Base-by-base conservation (phyloP, 1,140 invertebrate genomes). In the Halictus rubicundus region DNA sequence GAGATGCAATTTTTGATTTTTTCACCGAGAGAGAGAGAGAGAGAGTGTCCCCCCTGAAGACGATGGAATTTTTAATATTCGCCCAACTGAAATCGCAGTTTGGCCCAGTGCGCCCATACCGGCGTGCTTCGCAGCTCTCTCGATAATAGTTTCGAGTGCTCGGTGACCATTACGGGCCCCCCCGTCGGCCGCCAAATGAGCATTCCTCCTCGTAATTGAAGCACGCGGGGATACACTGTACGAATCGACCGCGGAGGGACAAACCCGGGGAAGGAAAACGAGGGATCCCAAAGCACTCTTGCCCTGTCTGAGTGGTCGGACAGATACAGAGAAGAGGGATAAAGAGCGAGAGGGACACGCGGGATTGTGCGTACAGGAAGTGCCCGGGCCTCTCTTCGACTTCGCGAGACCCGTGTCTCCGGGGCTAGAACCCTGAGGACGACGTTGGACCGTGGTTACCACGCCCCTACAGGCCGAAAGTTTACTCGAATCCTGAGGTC, bases 171-270 rank as follows among this genome's bases (percentile, higher is more conserved):
- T 88, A 88, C 66, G 69, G 78, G 78, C 78, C 84, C 82, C 82
- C 87, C 87, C 77, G 84, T n/a, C 77, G 87, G 61, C 84, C 78
- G 72, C 66, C 82, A 88, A 88, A 88, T 88, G 87, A 88, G 87
- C 87, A 88, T 88, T 88, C 87, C 87, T 88, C 71, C 80, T 85
- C 80, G 87, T 88, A 88, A 88, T 88, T 88, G 87, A 81, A 87
- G 87, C 87, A 85, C 83, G 72, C 76, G 81, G 87, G 86, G 78
- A 86, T 75, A 82, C 75, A 68, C 12, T 75, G 57, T 76, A 85
- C 78, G 83, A 85, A 87, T 80, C 54, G 72, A 73, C 52, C 61
- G 23, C 65, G 65, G 81, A 82, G 69, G 69, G 52, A 84, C 46
- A 78, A 70, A 61, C 25, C 42, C 23, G 9, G 49, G 60, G 69